Base-by-base conservation (phyloP, 2,797 vertebrate genomes). In the Staurois parvus region DNA sequence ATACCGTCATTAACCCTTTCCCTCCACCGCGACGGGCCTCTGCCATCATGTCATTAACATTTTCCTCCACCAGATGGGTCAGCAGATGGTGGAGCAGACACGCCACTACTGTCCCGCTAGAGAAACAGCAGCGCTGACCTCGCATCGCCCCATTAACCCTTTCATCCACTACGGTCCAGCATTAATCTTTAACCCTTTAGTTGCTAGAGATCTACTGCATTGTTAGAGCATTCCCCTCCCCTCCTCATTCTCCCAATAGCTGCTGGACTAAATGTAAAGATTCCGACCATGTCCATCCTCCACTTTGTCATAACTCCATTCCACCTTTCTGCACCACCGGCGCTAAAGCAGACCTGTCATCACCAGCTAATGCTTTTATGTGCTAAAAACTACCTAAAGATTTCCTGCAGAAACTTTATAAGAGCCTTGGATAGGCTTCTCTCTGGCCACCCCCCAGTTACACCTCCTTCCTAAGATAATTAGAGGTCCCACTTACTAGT, bases 171-270 rank as follows among this genome's bases (percentile, higher is more conserved):
- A 72, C n/a, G n/a, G n/a, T n/a, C n/a, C n/a, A n/a, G 64, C 42
- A 72, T 86, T 86, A n/a, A n/a, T n/a, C n/a, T n/a, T n/a, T n/a
- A n/a, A 45, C 24, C 82, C 59, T 42, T 75, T 85, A 85, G 77
- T 81, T 76, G 84, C 40, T 80, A 85, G 70, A 85, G 59, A 56
- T 56, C 72, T 37, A 52, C 29, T 26, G 70, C 66, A 17, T 73
- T 37, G 73, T 72, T 86, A 78, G 79, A 73, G 28, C 4, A 59
- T 72, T 72, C 45, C 12, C 48, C 48, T n/a, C n/a, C 1, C 2
- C 42, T 2, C n/a, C n/a, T 12, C 42, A 8, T 12, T 45, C 11
- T 12, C 42, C 42, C 10, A 1, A 37, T 37, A 37, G 37, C 9
- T 37, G 37, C 37, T 37, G 37, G 37, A 9, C 37, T 37, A 37